These are phyloP conservation scores for Limnephilus lunatus DNA, from an alignment of 2,888 invertebrate genomes.

Conservation along the genomic window DNA sequence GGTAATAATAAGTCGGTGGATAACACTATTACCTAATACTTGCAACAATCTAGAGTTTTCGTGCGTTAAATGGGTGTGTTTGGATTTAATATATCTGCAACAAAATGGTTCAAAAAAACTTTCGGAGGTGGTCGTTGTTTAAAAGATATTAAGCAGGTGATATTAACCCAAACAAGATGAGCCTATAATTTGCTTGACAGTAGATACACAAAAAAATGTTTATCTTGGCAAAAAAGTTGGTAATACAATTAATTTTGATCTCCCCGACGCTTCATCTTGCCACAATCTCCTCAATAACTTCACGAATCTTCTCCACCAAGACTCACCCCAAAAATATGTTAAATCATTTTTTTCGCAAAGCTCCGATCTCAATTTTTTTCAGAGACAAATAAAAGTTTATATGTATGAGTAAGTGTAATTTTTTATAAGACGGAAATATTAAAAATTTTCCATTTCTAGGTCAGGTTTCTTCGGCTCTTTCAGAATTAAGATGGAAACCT, in stretches of 20 bases:
- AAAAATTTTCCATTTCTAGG: not conserved
- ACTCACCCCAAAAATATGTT: not conserved
- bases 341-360: not conserved
- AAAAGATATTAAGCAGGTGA: no score
- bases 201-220: not conserved
- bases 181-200: not conserved
- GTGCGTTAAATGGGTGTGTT: no score
- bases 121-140: no score
- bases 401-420: not conserved
- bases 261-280: not conserved
- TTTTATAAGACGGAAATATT: not conserved
- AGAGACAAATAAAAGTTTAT: no score
- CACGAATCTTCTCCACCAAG: not conserved
- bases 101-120: no score
- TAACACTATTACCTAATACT: no score
- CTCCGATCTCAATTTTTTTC: no score
- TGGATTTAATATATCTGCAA: no score
- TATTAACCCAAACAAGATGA: no score
- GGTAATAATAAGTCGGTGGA: no score
- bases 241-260: not conserved
- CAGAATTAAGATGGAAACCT: conserved; percentile 20
- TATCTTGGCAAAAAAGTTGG: not conserved
- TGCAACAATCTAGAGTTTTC: no score
- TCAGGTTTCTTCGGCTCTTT: not conserved
- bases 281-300: not conserved